Evolutionary conservation across 2,888 invertebrate genomes (phyloP), one percentile per base, ranked within the genome.

Genomic region (Lepidonotus clava): DNA sequence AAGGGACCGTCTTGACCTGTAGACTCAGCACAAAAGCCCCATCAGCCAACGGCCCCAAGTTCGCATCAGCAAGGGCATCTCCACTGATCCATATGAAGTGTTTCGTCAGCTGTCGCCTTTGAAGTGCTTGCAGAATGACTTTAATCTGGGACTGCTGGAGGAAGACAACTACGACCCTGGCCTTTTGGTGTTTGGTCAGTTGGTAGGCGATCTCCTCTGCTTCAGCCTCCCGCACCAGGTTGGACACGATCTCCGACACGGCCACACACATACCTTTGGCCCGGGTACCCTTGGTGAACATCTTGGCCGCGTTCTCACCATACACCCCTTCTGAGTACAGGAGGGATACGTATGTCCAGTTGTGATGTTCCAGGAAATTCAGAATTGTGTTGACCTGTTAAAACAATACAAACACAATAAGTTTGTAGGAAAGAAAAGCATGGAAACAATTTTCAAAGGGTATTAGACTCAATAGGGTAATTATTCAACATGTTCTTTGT

Each of bases 241-340:
- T 34, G 38, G 36, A 76, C 40, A 76, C 8, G 36, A 76, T 38
- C 40, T 76, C 36, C 14, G 76, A 40, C 4, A 34, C 34, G 1
- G 76, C 38, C 1, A 76, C 6, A 34, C 76, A 76, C 0, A 76
- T 34, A 76, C n/a, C 40, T 2, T 1, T 1, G 2, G 1, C 1
- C 1, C 76, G 38, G 6, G 5, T 2, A 2, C 1, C 6, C 24
- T 34, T 6, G n/a, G 4, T 6, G 0, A 76, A 8, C 38, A 34
- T 1, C 76, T 76, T 76, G 36, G 76, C 76, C 1, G 36, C 76
- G 18, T 76, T 76, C 38, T 76, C 76, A 1, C 76, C 76, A 76
- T 76, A 76, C 11, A 51, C 51, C 21, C 51, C 51, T 21, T 51
- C 51, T 51, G 76, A 76, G 38, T 76, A 76, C 1, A 40, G 4